These are phyloP conservation scores for Agrilus biguttatus DNA, from an alignment of 2,888 invertebrate genomes.

Conservation along the genomic window DNA sequence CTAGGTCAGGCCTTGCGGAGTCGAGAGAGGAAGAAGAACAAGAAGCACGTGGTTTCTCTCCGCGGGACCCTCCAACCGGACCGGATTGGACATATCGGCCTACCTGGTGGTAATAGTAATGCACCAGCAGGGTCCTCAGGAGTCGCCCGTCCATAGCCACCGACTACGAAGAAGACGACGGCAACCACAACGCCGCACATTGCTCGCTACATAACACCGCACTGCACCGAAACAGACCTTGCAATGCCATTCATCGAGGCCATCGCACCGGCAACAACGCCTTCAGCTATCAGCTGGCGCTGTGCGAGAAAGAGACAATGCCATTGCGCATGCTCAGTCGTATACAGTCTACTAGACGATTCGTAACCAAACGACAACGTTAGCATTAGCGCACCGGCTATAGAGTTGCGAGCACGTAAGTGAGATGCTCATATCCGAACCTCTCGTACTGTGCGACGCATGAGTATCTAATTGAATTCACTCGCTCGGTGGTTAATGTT, in stretches of 20 bases:
- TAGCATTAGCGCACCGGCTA: constrained; percentile 14
- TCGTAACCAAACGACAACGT: constrained; percentile 5
- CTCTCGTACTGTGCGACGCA: constrained; percentile 2
- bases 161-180: constrained; percentile 7
- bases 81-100: constrained; percentile 4
- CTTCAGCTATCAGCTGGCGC: constrained; percentile 29
- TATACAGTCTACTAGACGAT: constrained; percentile 9
- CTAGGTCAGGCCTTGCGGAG: constrained; percentile 9
- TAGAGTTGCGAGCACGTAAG: constrained; percentile 15
- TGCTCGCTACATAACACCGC: constrained; percentile 18
- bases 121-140: constrained; percentile 30
- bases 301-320: constrained; percentile 15
- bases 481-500: background rate
- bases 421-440: constrained; percentile 8
- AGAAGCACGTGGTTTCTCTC: background rate
- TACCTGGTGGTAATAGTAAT: constrained; percentile 29
- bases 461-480: constrained; percentile 2
- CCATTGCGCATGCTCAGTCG: constrained; percentile 15
- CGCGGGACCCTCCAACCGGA: background rate
- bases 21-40: constrained; percentile 1
- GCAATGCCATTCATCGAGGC: constrained; percentile 53
- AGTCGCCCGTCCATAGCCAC: constrained; percentile 30
- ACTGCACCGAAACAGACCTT: constrained; percentile 36
- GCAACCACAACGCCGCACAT: constrained; percentile 6
- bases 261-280: constrained; percentile 39